phyloP scores from a whole-genome alignment of 2,888 invertebrate genomes.

The Archaeoteleia sp. region DNA sequence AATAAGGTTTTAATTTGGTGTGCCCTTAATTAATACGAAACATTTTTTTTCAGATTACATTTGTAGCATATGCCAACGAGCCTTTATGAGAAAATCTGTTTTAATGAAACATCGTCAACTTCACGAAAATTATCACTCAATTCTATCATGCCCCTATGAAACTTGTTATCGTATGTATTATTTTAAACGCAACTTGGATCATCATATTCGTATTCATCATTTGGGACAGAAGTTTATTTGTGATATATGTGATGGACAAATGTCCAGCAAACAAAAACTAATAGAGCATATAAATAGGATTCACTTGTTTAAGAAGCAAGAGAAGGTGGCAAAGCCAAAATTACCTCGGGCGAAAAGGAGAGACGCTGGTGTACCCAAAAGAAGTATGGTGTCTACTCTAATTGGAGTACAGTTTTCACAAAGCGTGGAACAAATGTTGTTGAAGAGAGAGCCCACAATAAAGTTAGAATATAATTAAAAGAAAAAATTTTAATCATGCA shows the following conservation, averaged over 20 bases:
- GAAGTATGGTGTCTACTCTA: slow-evolving; percentile 57
- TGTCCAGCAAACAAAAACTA: slow-evolving; percentile 56
- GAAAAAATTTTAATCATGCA: too few species aligned
- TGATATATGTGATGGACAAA: slow-evolving; percentile 58
- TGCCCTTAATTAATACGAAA: background rate
- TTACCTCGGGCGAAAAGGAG: slow-evolving; percentile 49
- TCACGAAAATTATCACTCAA: slow-evolving; percentile 60
- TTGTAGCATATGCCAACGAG: slow-evolving; percentile 64
- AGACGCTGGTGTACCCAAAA: slow-evolving; percentile 59
- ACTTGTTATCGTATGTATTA: slow-evolving; percentile 76
- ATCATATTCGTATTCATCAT: slow-evolving; percentile 77
- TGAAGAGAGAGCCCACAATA: too few species aligned
- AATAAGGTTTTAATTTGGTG: too few species aligned
- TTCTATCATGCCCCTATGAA: slow-evolving; percentile 69
- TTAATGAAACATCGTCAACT: slow-evolving; percentile 58
- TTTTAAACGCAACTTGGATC: slow-evolving; percentile 77
- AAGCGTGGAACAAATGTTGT: slow-evolving; percentile 10
- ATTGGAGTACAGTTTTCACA: slow-evolving; percentile 57
- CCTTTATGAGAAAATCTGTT: slow-evolving; percentile 54
- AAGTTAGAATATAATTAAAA: too few species aligned
- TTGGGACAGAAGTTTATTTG: slow-evolving; percentile 73
- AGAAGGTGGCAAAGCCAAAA: slow-evolving; percentile 27
- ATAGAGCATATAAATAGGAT: slow-evolving; percentile 55
- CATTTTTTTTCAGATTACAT: slow-evolving; percentile 45
- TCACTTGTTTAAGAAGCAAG: slow-evolving; percentile 47